These are phyloP conservation scores for Aegotheles bennettii DNA, from an alignment of 2,113 vertebrate genomes.

Conservation along the genomic window DNA sequence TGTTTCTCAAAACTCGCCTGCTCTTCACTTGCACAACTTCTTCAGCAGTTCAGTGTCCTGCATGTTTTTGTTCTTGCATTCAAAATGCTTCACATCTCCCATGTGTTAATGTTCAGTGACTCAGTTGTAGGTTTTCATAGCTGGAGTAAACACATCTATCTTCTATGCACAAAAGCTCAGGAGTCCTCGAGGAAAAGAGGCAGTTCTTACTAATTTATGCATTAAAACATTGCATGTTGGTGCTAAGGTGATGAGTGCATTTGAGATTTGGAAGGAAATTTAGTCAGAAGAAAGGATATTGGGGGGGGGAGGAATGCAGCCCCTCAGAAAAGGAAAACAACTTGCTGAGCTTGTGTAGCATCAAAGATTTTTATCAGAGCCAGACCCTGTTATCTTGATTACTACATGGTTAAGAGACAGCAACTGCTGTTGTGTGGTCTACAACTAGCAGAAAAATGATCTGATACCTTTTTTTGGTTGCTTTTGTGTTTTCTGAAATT, in stretches of 20 bases:
- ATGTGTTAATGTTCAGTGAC: background rate
- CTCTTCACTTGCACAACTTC: background rate
- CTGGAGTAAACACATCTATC: background rate
- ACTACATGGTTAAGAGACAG: background rate
- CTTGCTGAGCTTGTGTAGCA: background rate
- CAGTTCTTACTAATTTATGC: background rate
- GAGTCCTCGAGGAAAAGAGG: background rate
- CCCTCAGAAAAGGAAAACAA: background rate
- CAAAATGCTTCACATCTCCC: background rate
- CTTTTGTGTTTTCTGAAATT: background rate
- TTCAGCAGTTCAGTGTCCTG: background rate
- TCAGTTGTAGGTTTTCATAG: background rate
- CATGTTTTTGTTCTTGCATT: rapidly evolving
- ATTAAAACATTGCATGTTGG: background rate
- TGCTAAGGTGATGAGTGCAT: background rate
- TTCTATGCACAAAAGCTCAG: background rate
- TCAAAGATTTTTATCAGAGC: background rate
- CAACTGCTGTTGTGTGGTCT: background rate
- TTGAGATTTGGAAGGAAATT: background rate
- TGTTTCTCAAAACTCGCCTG: background rate
- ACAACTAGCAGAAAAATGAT: background rate
- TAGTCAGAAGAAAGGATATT: background rate
- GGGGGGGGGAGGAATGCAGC: rapidly evolving
- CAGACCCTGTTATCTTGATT: background rate
- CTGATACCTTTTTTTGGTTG: background rate